Conservation (phyloP, 2,888 invertebrate genomes). For the Scaptomyza reducta region DNA sequence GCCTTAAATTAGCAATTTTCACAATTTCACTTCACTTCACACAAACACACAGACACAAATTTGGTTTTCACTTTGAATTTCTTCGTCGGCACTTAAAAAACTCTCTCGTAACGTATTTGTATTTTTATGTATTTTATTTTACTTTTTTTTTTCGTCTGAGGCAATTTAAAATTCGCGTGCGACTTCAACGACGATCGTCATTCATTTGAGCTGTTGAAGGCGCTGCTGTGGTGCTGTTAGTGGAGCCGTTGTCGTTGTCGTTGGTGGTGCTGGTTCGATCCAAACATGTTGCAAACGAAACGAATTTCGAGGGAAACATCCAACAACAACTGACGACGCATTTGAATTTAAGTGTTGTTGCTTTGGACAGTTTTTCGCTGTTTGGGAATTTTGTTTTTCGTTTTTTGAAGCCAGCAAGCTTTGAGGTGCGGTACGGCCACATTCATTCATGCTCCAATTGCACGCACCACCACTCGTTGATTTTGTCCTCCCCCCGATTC, state of each 20-base stretch:
- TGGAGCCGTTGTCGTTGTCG: conserved; percentile 9
- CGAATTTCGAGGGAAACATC: conserved; percentile 19
- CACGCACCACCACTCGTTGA: conserved; percentile 17
- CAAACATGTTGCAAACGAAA: conserved; percentile 52
- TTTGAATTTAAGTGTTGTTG: conserved; percentile 9
- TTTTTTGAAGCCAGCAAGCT: not conserved
- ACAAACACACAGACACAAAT: conserved; percentile 34
- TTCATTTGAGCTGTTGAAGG: conserved; percentile 60
- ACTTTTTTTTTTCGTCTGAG: conserved; percentile 14
- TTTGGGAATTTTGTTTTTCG: not conserved
- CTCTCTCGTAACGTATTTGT: conserved; percentile 61
- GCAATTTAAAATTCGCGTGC: conserved; percentile 71
- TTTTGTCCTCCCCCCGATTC: conserved; percentile 44
- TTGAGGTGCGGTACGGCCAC: conserved; percentile 40
- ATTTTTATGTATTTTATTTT: not conserved
- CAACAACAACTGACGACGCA: conserved; percentile 8
- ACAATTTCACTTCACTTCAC: conserved; percentile 66
- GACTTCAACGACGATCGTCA: conserved; percentile 67
- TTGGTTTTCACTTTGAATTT: conserved; percentile 73
- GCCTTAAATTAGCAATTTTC: conserved; percentile 67
- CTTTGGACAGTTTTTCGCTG: conserved; percentile 11
- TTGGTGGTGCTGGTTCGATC: conserved; percentile 46
- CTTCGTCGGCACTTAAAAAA: conserved; percentile 44
- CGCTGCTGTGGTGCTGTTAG: conserved; percentile 26
- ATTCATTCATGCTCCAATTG: conserved; percentile 68